These are phyloP conservation scores for Rhogogaster chlorosoma DNA, from an alignment of 2,888 invertebrate species.

Conservation along the genomic window DNA sequence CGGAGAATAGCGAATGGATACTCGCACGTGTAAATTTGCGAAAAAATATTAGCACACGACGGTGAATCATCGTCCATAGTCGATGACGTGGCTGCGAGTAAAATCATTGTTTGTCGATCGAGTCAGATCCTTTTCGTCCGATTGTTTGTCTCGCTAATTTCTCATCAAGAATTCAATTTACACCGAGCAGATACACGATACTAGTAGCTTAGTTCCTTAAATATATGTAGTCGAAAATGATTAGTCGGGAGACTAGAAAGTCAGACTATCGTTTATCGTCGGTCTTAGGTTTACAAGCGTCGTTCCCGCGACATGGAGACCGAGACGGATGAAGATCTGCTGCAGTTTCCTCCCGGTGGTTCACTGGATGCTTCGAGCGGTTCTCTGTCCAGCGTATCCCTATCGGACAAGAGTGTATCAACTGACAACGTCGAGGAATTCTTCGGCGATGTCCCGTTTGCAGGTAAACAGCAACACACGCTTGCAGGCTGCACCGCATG, in stretches of 20 bases:
- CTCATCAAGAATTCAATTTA: not conserved
- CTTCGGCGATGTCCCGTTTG: slow-evolving; percentile 92
- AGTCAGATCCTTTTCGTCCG: not conserved
- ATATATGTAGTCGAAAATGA: too few relatives aligned
- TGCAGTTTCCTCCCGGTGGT: slow-evolving; percentile 79
- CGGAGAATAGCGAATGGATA: not conserved
- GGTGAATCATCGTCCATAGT: not conserved
- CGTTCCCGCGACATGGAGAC: slow-evolving; percentile 92
- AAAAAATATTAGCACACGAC: not conserved
- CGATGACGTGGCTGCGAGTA: not conserved
- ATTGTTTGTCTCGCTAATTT: slow-evolving; percentile 13
- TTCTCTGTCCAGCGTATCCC: slow-evolving; percentile 86
- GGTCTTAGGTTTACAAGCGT: slow-evolving; percentile 88
- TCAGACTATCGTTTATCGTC: slow-evolving; percentile 3
- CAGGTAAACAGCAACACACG: slow-evolving; percentile 84
- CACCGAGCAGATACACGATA: not conserved
- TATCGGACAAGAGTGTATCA: slow-evolving; percentile 88
- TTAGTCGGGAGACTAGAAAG: not conserved
- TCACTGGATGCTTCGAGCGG: slow-evolving; percentile 83
- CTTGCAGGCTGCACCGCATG: slow-evolving; percentile 77
- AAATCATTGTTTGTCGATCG: not conserved
- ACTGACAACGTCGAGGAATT: slow-evolving; percentile 93
- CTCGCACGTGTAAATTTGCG: not conserved
- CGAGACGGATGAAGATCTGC: slow-evolving; percentile 84
- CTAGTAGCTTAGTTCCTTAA: not conserved